Evolutionary conservation across 1,140 invertebrate genomes (phyloP), one percentile per base, ranked within the genome.

Genomic region (Geopemphigus sp.): DNA sequence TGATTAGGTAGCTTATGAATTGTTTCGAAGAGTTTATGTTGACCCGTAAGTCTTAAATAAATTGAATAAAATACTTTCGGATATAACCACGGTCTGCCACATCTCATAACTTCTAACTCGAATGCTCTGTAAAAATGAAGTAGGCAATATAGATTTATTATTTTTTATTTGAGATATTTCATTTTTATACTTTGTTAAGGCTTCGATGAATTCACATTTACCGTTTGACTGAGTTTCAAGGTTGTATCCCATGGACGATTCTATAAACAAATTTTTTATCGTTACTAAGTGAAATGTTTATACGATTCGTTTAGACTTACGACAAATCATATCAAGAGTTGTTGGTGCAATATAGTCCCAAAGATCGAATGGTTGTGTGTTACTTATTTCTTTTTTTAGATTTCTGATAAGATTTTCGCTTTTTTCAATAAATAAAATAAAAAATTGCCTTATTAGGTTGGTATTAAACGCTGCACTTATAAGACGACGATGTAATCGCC

Each of bases 201-300:
- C 81, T 50, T 63, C 22, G 14, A 73, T 80, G 26, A 83, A 83
- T 73, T 83, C 83, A 32, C 66, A 81, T 17, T 92, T 87, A 1
- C 84, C 84, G 82, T 93, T 86, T 17, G 86, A 86, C 86, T 95
- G 94, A 0, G 91, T 91, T 84, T 92, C 88, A 5, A 95, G 85
- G 63, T 89, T 88, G 12, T 90, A 88, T 4, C 95, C 95, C 93
- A 96, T 95, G 15, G 94, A 92, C n/a, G 92, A 92, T 87, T 96
- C 93, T 91, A 84, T 3, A 87, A 82, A 74, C 32, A 19, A 39
- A 64, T 57, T 1, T 17, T 57, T 24, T 4, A 29, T 26, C 24
- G 12, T 17, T 54, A 32, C 24, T 45, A 64, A 19, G 12, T 29
- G 26, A 26, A 29, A 26, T 4, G 12, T 26, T 61, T 61, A 26